Percentiles rank a stretch among this genome's conserved stretches.
phyloP scores from a whole-genome alignment of 2,113 vertebrate species.

The Rhagologus leucostigma region DNA sequence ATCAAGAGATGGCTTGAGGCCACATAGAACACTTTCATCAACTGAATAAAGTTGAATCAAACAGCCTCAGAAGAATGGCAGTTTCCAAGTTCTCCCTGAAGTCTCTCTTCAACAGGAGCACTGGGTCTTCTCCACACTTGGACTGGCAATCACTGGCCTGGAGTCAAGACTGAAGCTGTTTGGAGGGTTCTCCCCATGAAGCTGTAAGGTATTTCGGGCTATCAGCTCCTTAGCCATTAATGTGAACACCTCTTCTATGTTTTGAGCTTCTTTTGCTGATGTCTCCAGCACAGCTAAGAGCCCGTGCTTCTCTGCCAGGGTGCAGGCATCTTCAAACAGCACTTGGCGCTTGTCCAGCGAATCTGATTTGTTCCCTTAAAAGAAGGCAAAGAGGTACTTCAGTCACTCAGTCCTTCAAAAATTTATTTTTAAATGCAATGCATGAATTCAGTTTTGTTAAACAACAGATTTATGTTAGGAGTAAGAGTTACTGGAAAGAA shows the following conservation, averaged over 20 bases:
- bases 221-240: constrained; percentile 80
- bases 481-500: background rate
- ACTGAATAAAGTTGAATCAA: background rate
- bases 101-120: constrained; percentile 76
- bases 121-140: constrained; percentile 59
- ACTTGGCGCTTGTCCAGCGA: constrained; percentile 81
- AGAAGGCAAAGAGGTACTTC: background rate
- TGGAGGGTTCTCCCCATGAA: constrained; percentile 42
- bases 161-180: constrained; percentile 73
- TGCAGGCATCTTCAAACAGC: constrained; percentile 86
- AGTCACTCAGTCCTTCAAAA: background rate
- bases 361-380: constrained; percentile 90
- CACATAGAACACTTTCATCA: background rate
- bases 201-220: constrained; percentile 73
- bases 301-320: constrained; percentile 80
- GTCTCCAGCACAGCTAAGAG: constrained; percentile 91
- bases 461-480: background rate
- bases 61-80: background rate
- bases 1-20: background rate
- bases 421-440: background rate
- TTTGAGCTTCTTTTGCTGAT: constrained; percentile 84
- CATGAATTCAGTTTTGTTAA: background rate
- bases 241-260: constrained; percentile 80
- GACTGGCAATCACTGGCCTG: constrained; percentile 65
- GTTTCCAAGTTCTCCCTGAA: background rate